A percentile compares a stretch with the other conserved stretches of the same genome.
These are phyloP conservation scores for Empidonax alnorum DNA, from an alignment of 2,113 vertebrate genomes.

Conservation along the genomic window DNA sequence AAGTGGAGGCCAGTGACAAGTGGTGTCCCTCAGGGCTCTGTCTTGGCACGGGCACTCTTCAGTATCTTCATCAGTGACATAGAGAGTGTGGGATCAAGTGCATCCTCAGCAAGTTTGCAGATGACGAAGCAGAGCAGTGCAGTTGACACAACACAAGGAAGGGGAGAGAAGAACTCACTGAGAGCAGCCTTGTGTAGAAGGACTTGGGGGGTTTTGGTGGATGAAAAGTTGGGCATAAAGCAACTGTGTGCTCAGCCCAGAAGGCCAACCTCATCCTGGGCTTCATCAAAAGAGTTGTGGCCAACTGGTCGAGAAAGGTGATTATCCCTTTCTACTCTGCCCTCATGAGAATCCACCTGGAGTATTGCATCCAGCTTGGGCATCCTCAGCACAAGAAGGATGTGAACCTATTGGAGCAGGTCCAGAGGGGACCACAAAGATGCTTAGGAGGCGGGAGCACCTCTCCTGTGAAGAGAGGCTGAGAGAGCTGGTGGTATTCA, in stretches of 20 bases:
- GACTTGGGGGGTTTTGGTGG: background rate
- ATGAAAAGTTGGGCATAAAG: background rate
- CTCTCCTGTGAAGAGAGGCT: background rate
- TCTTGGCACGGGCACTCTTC: background rate
- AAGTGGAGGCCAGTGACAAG: background rate
- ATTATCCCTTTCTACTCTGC: background rate
- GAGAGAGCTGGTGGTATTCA: background rate
- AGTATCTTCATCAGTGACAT: background rate
- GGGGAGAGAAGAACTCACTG: background rate
- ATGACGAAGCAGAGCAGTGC: background rate
- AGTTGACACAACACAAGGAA: background rate
- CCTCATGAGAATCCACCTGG: background rate
- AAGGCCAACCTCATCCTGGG: background rate
- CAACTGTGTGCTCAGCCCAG: background rate
- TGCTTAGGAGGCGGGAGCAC: background rate
- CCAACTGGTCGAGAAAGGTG: background rate
- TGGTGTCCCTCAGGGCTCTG: background rate
- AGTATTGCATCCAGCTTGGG: background rate
- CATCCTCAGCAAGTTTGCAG: background rate
- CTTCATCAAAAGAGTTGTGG: background rate
- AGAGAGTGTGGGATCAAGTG: background rate
- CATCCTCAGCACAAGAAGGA: background rate
- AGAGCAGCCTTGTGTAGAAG: background rate
- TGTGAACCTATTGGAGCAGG: background rate
- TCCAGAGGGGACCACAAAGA: background rate